Conservation (phyloP, 2,797 vertebrate genomes). For the Clamator glandarius region DNA sequence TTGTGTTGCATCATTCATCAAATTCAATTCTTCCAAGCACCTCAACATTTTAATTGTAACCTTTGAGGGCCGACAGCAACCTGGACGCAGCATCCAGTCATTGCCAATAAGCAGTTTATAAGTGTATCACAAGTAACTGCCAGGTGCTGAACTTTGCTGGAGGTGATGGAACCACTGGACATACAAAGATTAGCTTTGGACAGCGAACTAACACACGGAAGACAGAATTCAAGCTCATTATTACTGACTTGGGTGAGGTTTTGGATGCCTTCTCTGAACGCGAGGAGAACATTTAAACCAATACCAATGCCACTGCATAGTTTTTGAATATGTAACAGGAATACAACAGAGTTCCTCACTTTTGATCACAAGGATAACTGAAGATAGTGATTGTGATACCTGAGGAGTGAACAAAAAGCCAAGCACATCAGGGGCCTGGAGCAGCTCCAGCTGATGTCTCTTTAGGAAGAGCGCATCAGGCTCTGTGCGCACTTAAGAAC, state of each 20-base stretch:
- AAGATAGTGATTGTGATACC: neutral
- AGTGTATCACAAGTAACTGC: neutral
- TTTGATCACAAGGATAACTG: neutral
- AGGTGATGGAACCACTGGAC: neutral
- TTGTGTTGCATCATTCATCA: neutral
- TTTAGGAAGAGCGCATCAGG: fast-evolving
- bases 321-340: neutral
- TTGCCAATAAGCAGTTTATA: neutral
- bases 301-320: fast-evolving
- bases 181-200: neutral
- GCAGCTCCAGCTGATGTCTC: neutral
- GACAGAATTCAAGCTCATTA: neutral
- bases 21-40: neutral
- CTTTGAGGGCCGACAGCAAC: neutral
- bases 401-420: neutral
- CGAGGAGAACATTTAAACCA: neutral
- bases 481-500: neutral
- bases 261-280: neutral
- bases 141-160: neutral
- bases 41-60: neutral
- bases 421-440: neutral
- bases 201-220: neutral
- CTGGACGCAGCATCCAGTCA: neutral
- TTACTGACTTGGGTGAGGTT: neutral
- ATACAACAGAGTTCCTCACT: neutral